Evolutionary conservation across 2,888 invertebrate species (phyloP), one percentile per base, ranked within the genome.

Genomic region (Loripinus fragilis): DNA sequence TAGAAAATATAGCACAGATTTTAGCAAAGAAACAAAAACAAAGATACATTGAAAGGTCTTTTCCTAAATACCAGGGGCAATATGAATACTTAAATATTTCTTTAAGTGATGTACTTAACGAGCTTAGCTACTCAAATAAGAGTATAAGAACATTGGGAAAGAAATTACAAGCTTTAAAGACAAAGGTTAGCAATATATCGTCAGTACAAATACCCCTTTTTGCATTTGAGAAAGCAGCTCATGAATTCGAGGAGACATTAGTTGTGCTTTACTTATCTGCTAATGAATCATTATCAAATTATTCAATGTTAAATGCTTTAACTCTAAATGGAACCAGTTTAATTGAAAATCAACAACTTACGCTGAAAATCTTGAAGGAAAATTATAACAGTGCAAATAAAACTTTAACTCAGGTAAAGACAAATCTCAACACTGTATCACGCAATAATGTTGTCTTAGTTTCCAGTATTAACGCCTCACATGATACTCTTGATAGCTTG

Each of bases 261-360:
- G 67, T 7, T 8, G 20, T 3, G 17, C 25, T 67, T 15, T 67
- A 20, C n/a, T 15, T 15, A 2, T 1, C 10, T 33, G 60, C 33
- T 2, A 60, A 33, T 20, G 69, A 69, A 23, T 35, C 64, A 35
- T 48, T 74, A 20, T 0, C 48, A 7, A 33, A 28, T 33, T 74
- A 68, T 45, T 7, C 17, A 38, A 12, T 17, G 33, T 35, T 74
- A 42, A 45, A 74, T 33, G 23, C 45, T 15, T n/a, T n/a, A 0
- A 41, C 23, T 30, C 42, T 60, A 20, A 25, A 25, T 42, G 28
- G 64, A 25, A 33, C 42, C 15, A 41, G n/a, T 42, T 8, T 25
- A n/a, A 20, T 35, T 17, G 41, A 70, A 70, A 70, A 30, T 25
- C 12, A 38, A 17, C 52, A 33, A 38, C 52, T 52, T 52, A 52